Evolutionary conservation across 2,113 vertebrate genomes (phyloP), one percentile per base, ranked within the genome.

Genomic region (Lanius ludovicianus): DNA sequence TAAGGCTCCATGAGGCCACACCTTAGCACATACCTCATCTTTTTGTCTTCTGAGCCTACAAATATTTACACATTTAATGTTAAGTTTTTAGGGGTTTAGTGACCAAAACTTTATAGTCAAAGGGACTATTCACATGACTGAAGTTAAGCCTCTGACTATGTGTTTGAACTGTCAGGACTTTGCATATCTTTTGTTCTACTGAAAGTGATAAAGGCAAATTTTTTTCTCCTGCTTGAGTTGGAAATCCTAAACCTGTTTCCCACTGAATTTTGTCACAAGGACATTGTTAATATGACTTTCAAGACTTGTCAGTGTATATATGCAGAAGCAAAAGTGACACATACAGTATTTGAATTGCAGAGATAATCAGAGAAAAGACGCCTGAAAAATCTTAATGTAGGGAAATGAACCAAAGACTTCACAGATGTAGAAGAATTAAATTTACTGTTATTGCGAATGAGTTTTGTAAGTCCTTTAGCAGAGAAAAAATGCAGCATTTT

Each of bases 61-160:
- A 96, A 96, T 96, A 96, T 95, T 97, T 91, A 95, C 93, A 80
- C 68, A 63, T 87, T 75, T 91, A 89, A 91, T 50, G 73, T 56
- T 80, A 67, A 70, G 71, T 62, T 93, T 95, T 86, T 70, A 90
- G 56, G 41, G 22, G 27, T 86, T 95, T 86, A 78, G 85, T 86
- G 71, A 88, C 88, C 77, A 83, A 67, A 93, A 74, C 68, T 86
- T 86, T 93, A 71, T 14, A 92, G 83, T 60, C 95, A 93, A 84
- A 95, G 79, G 15, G 64, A 83, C 88, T 84, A 77, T 70, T 93
- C 82, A 94, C 92, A 88, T 86, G 83, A 84, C 85, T 75, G 59
- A 74, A 88, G 85, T 86, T 90, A 93, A 96, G 68, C 75, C 91
- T 69, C 71, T 87, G 57, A 64, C 46, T 73, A 30, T 12, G 49